A percentile compares a stretch with the other conserved stretches of the same genome.
These are phyloP conservation scores for Electrophaes corylata DNA, from an alignment of 2,888 invertebrate genomes.

Conservation along the genomic window DNA sequence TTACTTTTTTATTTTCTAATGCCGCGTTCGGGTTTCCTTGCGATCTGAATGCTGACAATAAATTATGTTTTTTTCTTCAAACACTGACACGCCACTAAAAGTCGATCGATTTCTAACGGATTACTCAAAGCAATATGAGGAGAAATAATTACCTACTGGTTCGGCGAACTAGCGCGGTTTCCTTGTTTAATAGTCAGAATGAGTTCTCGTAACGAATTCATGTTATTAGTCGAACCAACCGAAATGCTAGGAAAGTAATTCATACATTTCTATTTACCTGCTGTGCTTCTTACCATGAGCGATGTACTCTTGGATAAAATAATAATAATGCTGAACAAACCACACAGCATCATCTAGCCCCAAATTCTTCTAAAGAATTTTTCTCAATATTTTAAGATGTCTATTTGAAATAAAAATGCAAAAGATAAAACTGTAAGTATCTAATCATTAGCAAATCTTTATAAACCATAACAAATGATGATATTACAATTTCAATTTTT, in stretches of 20 bases:
- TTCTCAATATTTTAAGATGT: too few species aligned
- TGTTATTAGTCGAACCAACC: constrained; percentile 44
- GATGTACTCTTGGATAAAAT: too few species aligned
- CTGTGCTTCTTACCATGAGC: background rate
- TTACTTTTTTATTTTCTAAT: constrained; percentile 83
- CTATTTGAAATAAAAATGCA: background rate
- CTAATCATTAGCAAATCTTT: constrained; percentile 18
- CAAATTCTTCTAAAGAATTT: too few species aligned
- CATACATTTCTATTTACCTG: constrained; percentile 2
- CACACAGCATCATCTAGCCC: too few species aligned
- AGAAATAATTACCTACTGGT: constrained; percentile 73
- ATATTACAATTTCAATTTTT: constrained; percentile 46
- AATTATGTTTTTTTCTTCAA: constrained; percentile 81
- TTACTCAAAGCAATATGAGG: constrained; percentile 79
- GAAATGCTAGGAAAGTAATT: constrained; percentile 25
- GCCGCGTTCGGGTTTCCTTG: constrained; percentile 78
- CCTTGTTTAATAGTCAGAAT: constrained; percentile 79
- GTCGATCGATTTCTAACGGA: constrained; percentile 84
- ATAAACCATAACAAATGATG: constrained; percentile 23
- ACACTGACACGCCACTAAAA: constrained; percentile 83
- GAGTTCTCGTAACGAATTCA: constrained; percentile 61
- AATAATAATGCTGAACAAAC: too few species aligned
- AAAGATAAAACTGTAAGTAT: background rate
- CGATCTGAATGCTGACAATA: constrained; percentile 81
- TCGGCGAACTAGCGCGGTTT: constrained; percentile 78